Base-by-base conservation (phyloP, 2,113 vertebrate genomes). In the Ascaphus truei region DNA sequence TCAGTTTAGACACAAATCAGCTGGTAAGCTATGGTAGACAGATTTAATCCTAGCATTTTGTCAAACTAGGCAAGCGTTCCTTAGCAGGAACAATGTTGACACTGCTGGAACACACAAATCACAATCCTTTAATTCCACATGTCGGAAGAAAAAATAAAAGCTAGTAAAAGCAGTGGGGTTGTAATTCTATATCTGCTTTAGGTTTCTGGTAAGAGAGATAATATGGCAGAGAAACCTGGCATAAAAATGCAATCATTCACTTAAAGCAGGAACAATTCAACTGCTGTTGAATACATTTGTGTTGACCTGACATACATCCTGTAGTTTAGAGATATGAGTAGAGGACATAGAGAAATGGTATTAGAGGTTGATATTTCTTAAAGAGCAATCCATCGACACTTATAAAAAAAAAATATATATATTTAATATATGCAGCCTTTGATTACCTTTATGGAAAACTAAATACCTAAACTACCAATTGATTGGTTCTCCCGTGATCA, bases 61-160 rank as follows among this genome's bases (percentile, higher is more conserved):
- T 66, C 63, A 66, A 66, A 41, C 50, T 66, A 65, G 53, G 62
- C 62, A 66, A 55, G 51, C 51, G 36, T 66, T 66, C 43, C 51
- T 22, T 55, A 55, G 26, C 27, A 5, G 36, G 50, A 55, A 66
- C 51, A 66, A n/a, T 41, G 29, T 65, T 53, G 34, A 65, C 62
- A 41, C 23, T 55, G 62, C 48, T 65, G 33, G 62, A 65, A 52
- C 48, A 53, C 33, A 53, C 47, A 55, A 22, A 43, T 66, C 33
- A 52, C 63, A 66, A 66, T 66, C 50, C 36, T 26, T 66, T 66
- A 66, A 66, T 66, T 39, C 63, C 36, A 66, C 63, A 55, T 55
- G 50, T 55, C n/a, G 63, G 43, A 66, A 55, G 51, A 66, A 43
- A 55, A 66, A 66, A 66, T 43, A 43, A 34, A 66, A 31, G 41